Evolutionary conservation across 1,140 invertebrate genomes (phyloP), one percentile per base, ranked within the genome.

Genomic region (Orchesella cincta): DNA sequence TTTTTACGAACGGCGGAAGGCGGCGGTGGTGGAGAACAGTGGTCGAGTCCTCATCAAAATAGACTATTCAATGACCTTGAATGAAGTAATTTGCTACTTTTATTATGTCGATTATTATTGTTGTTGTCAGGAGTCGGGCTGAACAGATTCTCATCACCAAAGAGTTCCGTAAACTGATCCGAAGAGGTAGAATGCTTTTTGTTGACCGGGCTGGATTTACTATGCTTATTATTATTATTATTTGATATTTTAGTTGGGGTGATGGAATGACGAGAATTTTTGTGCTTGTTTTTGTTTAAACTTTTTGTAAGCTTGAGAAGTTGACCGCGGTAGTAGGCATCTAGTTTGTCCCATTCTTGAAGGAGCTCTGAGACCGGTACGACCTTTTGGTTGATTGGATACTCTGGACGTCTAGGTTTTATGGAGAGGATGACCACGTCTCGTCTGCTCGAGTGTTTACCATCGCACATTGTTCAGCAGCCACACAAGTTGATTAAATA

Each of bases 311-410:
- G 33, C 28, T 77, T 71, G 29, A 78, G 29, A 3, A 78, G 28
- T 54, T 78, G 76, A 20, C 76, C 76, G 14, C 76, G 34, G 76
- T 78, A 78, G 39, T 78, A 78, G 0, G 76, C 76, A 70, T 78
- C 76, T 26, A 78, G 34, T 70, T 74, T 78, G 76, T 78, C 76
- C 76, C 76, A 78, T 67, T 78, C 76, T 62, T 78, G 51, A 18
- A 74, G 46, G 18, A 54, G 51, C 39, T 74, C 72, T 46, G 34
- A 46, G 29, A 74, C 76, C 52, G 76, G 72, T 29, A 78, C 76
- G 26, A 51, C 26, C 73, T 74, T 74, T 46, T 78, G 72, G 29
- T 35, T n/a, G 29, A 35, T n/a, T 23, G 75, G 75, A 57, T 67
- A 78, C 8, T 64, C 36, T 46, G 76, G 76, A 34, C 76, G 51